These are phyloP conservation scores for Mastigias papua DNA, from an alignment of 30 jellyfish, hydroid and myxozoan species.

Conservation along the genomic window DNA sequence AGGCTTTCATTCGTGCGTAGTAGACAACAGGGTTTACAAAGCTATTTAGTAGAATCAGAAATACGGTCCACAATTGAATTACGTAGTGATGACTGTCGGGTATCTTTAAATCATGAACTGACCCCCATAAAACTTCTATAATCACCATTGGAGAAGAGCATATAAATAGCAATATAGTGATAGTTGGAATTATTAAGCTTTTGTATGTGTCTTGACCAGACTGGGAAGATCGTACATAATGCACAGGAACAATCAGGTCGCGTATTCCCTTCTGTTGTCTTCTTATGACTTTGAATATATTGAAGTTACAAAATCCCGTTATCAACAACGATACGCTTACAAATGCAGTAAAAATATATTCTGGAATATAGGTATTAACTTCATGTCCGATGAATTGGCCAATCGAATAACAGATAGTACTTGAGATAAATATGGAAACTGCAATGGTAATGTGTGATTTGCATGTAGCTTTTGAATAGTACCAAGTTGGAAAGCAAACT, in stretches of 20 bases:
- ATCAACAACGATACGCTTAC: not conserved
- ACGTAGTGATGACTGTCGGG: not conserved
- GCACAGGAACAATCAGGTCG: no score
- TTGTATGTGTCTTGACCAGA: not conserved
- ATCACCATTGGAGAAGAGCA: constrained; percentile 10
- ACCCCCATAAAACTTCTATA: not conserved
- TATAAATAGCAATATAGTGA: not conserved
- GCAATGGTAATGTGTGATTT: not conserved
- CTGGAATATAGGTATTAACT: not conserved
- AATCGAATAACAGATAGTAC: not conserved
- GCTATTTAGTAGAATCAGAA: not conserved
- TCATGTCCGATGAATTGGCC: not conserved
- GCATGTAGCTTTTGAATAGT: not conserved
- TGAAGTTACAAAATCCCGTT: constrained; percentile 1
- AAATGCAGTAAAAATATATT: not conserved
- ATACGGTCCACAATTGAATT: not conserved
- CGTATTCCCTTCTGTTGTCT: not conserved
- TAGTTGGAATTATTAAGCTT: not conserved
- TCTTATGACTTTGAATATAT: not conserved
- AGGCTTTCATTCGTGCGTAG: constrained; percentile 24
- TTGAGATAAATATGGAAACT: not conserved
- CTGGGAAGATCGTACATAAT: not conserved
- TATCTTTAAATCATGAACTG: not conserved
- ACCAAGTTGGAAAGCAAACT: constrained; percentile 30
- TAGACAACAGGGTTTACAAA: constrained; percentile 11